Evolutionary conservation across 1,140 invertebrate genomes (phyloP), one percentile per base, ranked within the genome.

Genomic region (Zaprionus davidi): DNA sequence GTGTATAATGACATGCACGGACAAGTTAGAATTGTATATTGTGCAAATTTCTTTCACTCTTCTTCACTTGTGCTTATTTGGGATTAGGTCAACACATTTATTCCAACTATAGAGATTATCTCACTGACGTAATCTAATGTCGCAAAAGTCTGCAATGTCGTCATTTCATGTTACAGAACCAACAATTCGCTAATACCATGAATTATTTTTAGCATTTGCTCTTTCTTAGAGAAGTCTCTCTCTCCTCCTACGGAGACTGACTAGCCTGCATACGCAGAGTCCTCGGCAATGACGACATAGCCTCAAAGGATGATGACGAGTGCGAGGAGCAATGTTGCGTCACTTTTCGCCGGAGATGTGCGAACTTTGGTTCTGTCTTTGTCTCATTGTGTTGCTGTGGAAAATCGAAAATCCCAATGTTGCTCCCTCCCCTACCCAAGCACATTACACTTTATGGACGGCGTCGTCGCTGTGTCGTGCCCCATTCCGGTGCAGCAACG

Each of bases 401-500:
- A 90, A 88, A 88, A 90, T 85, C 85, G 85, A 88, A 81, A 70
- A 63, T 84, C 76, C 83, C 80, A 78, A 82, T 83, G 83, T 15
- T 24, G 15, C 26, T 11, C 2, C 3, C 11, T 2, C 46, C 20
- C 46, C 5, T 2, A 0, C 44, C n/a, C 1, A 2, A 24, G 65
- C 60, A 44, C 59, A 6, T 70, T 55, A 44, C 24, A 55, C 68
- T 68, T 82, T 79, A 79, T 86, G 79, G 82, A 69, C 59, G 76
- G 70, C 73, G 85, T 22, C 57, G 59, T 38, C 49, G 20, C 63
- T 41, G 12, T 59, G 49, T 66, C 24, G 56, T 36, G 41, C 26
- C 57, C 22, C 71, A 56, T 34, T 36, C 68, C 38, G 34, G 3
- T 56, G 20, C 9, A 17, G 1, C 51, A 41, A 9, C 44, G 75